phyloP scores from a whole-genome alignment of 2,113 vertebrate genomes.

The Cyprinodon tularosa region DNA sequence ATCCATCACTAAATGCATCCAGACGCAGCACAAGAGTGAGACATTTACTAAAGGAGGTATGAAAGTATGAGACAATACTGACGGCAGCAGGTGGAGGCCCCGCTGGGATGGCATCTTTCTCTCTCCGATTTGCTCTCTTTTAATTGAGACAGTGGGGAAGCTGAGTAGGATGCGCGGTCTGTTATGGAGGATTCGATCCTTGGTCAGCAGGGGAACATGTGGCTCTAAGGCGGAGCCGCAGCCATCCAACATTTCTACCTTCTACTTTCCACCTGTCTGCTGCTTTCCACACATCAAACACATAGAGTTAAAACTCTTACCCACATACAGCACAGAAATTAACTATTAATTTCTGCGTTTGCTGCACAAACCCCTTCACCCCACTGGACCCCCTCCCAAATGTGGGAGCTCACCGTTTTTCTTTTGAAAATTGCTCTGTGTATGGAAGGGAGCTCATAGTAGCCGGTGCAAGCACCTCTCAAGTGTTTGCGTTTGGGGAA shows the following conservation, averaged over 20 bases:
- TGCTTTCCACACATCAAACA: conserved; percentile 54
- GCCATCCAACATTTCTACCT: conserved; percentile 41
- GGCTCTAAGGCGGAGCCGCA: conserved; percentile 66
- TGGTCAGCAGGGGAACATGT: conserved; percentile 64
- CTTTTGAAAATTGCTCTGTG: conserved; percentile 74
- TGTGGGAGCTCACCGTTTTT: conserved; percentile 57
- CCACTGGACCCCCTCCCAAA: conserved; percentile 47
- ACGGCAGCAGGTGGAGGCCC: conserved; percentile 65
- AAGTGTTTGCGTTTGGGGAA: conserved; percentile 64
- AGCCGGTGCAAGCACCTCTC: conserved; percentile 62
- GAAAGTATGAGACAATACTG: conserved; percentile 62
- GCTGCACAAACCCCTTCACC: conserved; percentile 38
- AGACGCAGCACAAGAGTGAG: conserved; percentile 63
- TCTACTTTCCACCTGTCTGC: conserved; percentile 42
- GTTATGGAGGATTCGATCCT: conserved; percentile 70
- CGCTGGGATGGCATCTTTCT: conserved; percentile 62
- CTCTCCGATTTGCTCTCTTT: conserved; percentile 39
- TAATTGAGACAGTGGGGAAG: conserved; percentile 67
- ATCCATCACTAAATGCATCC: conserved; percentile 71
- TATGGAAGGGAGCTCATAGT: conserved; percentile 63
- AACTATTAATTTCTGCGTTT: conserved; percentile 75
- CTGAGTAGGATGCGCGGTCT: conserved; percentile 61
- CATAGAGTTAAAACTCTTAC: conserved; percentile 61
- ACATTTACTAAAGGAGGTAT: conserved; percentile 57
- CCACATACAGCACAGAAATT: conserved; percentile 66